A percentile compares a stretch with the other conserved stretches of the same genome.
Evolutionary conservation across 2,113 vertebrate species (phyloP).

Genomic region (Psilopogon haemacephalus): DNA sequence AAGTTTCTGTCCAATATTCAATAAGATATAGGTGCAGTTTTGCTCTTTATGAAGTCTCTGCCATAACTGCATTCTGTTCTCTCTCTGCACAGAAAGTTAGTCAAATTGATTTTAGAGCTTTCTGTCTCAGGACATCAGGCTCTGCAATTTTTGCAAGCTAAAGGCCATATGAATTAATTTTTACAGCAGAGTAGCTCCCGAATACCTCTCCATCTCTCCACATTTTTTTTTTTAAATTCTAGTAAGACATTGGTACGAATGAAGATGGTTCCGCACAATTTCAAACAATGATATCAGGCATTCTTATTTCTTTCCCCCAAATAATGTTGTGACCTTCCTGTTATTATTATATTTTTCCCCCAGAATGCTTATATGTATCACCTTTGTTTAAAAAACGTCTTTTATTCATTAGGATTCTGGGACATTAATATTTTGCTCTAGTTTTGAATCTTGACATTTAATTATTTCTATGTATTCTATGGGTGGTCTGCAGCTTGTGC

Average conservation of each 20-base stretch:
- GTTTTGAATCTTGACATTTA: constrained; percentile 34
- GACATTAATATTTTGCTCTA: constrained; percentile 16
- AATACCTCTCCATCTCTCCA: not conserved
- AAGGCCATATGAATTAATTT: not conserved
- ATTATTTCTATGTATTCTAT: constrained; percentile 30
- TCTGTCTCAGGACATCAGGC: not conserved
- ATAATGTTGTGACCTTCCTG: not conserved
- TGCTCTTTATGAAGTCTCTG: not conserved
- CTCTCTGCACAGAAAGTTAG: not conserved
- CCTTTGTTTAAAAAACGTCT: not conserved
- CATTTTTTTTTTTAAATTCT: not conserved
- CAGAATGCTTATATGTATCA: not conserved
- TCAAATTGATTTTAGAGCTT: not conserved
- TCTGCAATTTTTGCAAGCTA: not conserved
- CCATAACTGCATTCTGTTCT: not conserved
- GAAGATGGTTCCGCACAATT: not conserved
- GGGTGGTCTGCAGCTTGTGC: constrained; percentile 50
- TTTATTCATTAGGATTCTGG: not conserved
- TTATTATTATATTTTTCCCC: not conserved
- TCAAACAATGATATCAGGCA: not conserved
- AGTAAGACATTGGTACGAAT: not conserved
- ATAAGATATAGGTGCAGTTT: not conserved
- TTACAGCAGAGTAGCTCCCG: not conserved
- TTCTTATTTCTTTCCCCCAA: not conserved
- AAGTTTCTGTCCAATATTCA: not conserved